These are phyloP conservation scores for Axea sp. DNA, from an alignment of 2,888 invertebrate genomes.

Conservation along the genomic window DNA sequence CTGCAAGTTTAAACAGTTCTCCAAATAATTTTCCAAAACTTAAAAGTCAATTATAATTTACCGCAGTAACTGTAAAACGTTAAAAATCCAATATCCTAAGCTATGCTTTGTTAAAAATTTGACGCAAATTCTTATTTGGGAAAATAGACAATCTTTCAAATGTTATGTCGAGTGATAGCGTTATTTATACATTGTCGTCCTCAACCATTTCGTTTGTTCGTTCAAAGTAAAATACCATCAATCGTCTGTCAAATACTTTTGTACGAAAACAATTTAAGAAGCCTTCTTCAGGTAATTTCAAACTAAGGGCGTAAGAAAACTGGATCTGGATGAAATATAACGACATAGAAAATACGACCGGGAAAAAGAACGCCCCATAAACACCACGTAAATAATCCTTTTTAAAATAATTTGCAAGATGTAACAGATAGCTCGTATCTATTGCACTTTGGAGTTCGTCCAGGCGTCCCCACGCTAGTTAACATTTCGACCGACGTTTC, in stretches of 20 bases:
- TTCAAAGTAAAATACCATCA: conserved; percentile 8
- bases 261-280: not conserved
- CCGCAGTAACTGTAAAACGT: too few relatives aligned
- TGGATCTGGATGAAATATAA: not conserved
- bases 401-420: conserved; percentile 11
- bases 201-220: conserved; percentile 11
- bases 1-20: too few relatives aligned
- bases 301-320: too few relatives aligned
- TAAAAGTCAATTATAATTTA: too few relatives aligned
- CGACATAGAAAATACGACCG: not conserved
- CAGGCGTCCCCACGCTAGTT: conserved; percentile 18
- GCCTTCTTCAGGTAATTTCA: not conserved
- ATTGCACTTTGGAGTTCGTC: conserved; percentile 6
- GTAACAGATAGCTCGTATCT: conserved; percentile 28
- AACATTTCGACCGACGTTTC: conserved; percentile 30
- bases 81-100: too few relatives aligned
- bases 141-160: too few relatives aligned
- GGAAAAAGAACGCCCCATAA: conserved; percentile 12
- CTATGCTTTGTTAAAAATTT: too few relatives aligned
- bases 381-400: conserved; percentile 38
- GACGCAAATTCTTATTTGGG: too few relatives aligned
- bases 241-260: conserved; percentile 8
- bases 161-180: too few relatives aligned
- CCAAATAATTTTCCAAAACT: too few relatives aligned
- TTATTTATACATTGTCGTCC: too few relatives aligned